Percentiles rank a stretch among this genome's conserved stretches.
Conservation (phyloP, 2,113 vertebrate genomes). For the Odocoileus virginianus region DNA sequence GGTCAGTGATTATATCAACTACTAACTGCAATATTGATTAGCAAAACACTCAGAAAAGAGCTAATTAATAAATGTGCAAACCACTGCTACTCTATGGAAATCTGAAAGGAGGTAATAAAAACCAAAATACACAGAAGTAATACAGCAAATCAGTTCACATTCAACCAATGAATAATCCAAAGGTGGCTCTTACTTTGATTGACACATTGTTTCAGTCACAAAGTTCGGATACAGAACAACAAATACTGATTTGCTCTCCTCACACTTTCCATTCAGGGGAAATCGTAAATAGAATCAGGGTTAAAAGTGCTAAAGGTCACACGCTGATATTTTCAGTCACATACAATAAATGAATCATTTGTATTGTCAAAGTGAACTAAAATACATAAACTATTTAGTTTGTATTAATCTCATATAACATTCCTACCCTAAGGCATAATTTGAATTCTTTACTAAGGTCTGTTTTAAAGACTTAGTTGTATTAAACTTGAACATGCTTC, state of each 20-base stretch:
- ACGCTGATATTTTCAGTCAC: not conserved
- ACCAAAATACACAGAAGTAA: not conserved
- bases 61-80: not conserved
- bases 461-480: conserved; percentile 8
- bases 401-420: not conserved
- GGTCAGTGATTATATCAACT: not conserved
- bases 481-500: not conserved
- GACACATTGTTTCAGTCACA: not conserved
- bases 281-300: not conserved
- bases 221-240: not conserved
- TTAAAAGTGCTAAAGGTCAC: conserved; percentile 24
- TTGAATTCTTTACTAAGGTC: conserved; percentile 12
- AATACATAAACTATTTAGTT: not conserved
- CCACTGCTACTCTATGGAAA: not conserved
- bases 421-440: not conserved
- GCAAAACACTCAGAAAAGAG: not conserved
- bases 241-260: not conserved
- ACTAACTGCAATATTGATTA: not conserved
- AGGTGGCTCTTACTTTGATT: not conserved
- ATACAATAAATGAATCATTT: not conserved
- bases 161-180: not conserved
- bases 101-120: not conserved
- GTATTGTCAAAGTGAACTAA: not conserved
- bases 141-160: not conserved
- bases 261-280: not conserved